Conservation (phyloP, 2,888 invertebrate species). For the Brachyptera putata region DNA sequence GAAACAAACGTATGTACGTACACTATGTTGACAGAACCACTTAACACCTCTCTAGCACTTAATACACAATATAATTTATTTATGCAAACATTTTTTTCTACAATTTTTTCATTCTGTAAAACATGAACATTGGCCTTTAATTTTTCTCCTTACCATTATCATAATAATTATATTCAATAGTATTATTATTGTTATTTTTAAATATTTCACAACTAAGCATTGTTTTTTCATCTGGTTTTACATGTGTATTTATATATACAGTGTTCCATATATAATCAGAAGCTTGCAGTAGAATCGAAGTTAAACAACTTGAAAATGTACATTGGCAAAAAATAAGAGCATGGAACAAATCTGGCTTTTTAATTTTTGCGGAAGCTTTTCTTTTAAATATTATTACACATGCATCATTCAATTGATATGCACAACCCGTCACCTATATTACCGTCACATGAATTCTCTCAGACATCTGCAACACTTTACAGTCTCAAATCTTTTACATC, state of each 20-base stretch:
- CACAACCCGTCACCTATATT: background rate
- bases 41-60: constrained; percentile 25
- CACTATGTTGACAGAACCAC: constrained; percentile 9
- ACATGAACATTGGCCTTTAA: constrained; percentile 43
- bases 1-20: constrained; percentile 45
- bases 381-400: too few relatives aligned
- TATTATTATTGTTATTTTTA: constrained; percentile 39
- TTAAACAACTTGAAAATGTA: constrained; percentile 9
- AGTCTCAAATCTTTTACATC: background rate
- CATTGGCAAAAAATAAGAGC: constrained; percentile 1
- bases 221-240: constrained; percentile 39
- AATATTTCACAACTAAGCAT: constrained; percentile 44
- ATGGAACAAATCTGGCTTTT: constrained; percentile 17
- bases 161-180: constrained; percentile 39
- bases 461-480: background rate
- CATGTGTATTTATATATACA: constrained; percentile 30
- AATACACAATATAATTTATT: constrained; percentile 23
- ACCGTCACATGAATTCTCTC: background rate
- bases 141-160: constrained; percentile 42
- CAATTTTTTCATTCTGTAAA: constrained; percentile 42
- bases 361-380: background rate
- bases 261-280: constrained; percentile 28
- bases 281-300: constrained; percentile 19
- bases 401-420: background rate
- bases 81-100: constrained; percentile 24